Base-by-base conservation (phyloP, 2,797 vertebrate genomes). In the Coregonus sp. region DNA sequence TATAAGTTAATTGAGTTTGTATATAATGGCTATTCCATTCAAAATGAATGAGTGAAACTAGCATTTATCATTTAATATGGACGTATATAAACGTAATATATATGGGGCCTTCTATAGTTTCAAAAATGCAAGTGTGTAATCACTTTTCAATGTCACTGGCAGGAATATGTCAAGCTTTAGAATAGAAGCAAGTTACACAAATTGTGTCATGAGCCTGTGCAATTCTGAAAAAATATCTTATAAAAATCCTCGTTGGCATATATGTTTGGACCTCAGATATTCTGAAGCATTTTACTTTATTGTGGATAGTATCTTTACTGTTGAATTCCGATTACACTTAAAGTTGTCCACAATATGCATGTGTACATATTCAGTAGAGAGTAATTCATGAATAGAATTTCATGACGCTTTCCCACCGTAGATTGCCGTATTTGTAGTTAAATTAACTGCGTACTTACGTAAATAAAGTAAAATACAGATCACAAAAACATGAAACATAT, bases 1-100 rank as follows among this genome's bases (percentile, higher is more conserved):
- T 78, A 80, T 88, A 86, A 89, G 76, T 92, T 86, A 81, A 86
- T 81, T 86, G 85, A 70, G 84, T 91, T 90, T 92, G 88, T 93
- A 93, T 88, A 92, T 93, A 88, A 89, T 76, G 74, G 84, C 82
- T 85, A 83, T 88, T 89, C 81, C 79, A 88, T 83, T 85, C 80
- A 79, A 85, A 84, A 82, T 78, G 78, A 91, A 81, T 82, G 80
- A 81, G 72, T 85, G 81, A 52, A 79, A 84, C 82, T 76, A 76
- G 79, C 89, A 88, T 92, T 92, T 88, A 76, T 91, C 85, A 88
- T 87, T 91, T 87, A 90, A 87, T 82, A 82, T 70, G 31, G 72
- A 33, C 50, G 20, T 47, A 67, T 73, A 78, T 73, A 79, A 66
- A 59, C 52, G n/a, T 52, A 72, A 33, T 72, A 66, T 74, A 47